Evolutionary conservation across 2,113 vertebrate species (phyloP), one percentile per base, ranked within the genome.

Genomic region (Paramormyrops kingsleyae): DNA sequence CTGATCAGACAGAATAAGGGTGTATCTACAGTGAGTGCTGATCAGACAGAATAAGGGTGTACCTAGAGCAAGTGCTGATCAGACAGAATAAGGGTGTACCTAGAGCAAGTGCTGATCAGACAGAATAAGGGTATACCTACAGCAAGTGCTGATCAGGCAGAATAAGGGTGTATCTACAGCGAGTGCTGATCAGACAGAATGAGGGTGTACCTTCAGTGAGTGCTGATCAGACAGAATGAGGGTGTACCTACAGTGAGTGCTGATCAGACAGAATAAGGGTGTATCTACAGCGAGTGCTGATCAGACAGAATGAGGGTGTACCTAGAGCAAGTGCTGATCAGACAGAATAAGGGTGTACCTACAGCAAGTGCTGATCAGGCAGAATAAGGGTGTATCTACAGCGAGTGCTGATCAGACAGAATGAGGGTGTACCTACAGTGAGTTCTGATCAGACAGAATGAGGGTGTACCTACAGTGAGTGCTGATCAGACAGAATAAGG

Each of bases 401-500:
- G n/a, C n/a, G n/a, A n/a, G n/a, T n/a, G n/a, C n/a, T n/a, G n/a
- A n/a, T n/a, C n/a, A n/a, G n/a, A n/a, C n/a, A n/a, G n/a, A n/a
- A n/a, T n/a, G n/a, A n/a, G n/a, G n/a, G n/a, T n/a, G n/a, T n/a
- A n/a, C n/a, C n/a, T n/a, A n/a, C n/a, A n/a, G n/a, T n/a, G n/a
- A n/a, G n/a, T n/a, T n/a, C n/a, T n/a, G n/a, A n/a, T n/a, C n/a
- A n/a, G n/a, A n/a, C n/a, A n/a, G n/a, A n/a, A n/a, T n/a, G n/a
- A n/a, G n/a, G n/a, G n/a, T n/a, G n/a, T n/a, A n/a, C n/a, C 52
- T 5, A 5, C 0, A 56, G 19, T 0, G 1, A 19, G 15, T 56
- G 15, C 0, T 56, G 17, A 56, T 56, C 15, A 6, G 52, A 19
- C 15, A 17, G 15, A 53, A 19, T 4, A 19, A 53, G 47, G 47